Conservation (phyloP, 1,140 invertebrate species). For the Coelopa frigida region DNA sequence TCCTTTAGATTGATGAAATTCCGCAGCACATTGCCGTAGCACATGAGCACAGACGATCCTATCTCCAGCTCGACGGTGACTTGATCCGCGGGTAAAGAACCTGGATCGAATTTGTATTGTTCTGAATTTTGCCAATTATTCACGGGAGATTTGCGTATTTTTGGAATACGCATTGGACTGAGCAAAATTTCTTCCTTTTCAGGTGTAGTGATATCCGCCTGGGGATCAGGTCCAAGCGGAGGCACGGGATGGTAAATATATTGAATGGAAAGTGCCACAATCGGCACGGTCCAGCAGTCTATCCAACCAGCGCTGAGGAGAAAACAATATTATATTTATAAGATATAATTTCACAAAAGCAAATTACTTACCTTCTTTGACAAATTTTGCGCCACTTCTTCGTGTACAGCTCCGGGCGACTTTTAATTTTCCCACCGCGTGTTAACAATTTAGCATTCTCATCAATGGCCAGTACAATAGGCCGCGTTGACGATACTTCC, state of each 20-base stretch:
- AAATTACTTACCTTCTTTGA: slow-evolving; percentile 51
- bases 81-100: slow-evolving; percentile 72
- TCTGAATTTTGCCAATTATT: slow-evolving; percentile 54
- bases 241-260: slow-evolving; percentile 90
- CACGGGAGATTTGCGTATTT: slow-evolving; percentile 62
- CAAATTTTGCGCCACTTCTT: slow-evolving; percentile 86
- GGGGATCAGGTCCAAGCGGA: slow-evolving; percentile 73
- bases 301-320: slow-evolving; percentile 65
- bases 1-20: slow-evolving; percentile 88
- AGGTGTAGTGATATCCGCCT: slow-evolving; percentile 86
- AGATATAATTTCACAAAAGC: slow-evolving; percentile 7
- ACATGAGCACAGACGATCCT: slow-evolving; percentile 78
- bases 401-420: slow-evolving; percentile 51
- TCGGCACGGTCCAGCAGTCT: slow-evolving; percentile 92
- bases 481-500: slow-evolving; percentile 80
- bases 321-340: not conserved
- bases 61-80: slow-evolving; percentile 89
- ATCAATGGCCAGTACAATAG: slow-evolving; percentile 76
- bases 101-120: slow-evolving; percentile 77
- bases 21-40: slow-evolving; percentile 84
- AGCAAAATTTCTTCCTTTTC: slow-evolving; percentile 89
- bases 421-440: slow-evolving; percentile 59
- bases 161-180: slow-evolving; percentile 83
- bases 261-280: slow-evolving; percentile 81
- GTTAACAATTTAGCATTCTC: slow-evolving; percentile 81